Evolutionary conservation across 2,888 invertebrate genomes (phyloP).

Genomic region (Xylocampa areola): DNA sequence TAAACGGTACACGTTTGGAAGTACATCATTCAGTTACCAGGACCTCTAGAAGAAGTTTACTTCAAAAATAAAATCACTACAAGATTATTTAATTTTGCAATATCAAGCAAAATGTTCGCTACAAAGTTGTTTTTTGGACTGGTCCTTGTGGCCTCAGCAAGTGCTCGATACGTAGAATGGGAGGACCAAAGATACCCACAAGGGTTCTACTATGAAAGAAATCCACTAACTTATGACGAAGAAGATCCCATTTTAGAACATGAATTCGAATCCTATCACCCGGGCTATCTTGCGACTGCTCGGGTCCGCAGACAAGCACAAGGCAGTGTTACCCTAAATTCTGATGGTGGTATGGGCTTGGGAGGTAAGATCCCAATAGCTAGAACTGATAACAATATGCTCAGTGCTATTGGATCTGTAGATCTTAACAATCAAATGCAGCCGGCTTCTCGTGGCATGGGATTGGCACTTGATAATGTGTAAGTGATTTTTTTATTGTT

Average conservation of each 20-base stretch:
- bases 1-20: background rate
- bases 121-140: slow-evolving; percentile 2
- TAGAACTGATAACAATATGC: slow-evolving; percentile 43
- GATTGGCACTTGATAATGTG: slow-evolving; percentile 46
- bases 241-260: slow-evolving; percentile 5
- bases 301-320: slow-evolving; percentile 44
- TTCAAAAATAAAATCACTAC: no score
- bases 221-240: slow-evolving; percentile 14
- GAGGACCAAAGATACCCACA: background rate
- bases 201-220: background rate
- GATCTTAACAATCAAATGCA: slow-evolving; percentile 21
- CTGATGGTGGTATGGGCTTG: slow-evolving; percentile 41
- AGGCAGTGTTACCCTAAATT: slow-evolving; percentile 31
- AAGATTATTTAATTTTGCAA: background rate
- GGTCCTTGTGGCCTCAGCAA: slow-evolving; percentile 1
- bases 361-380: slow-evolving; percentile 43
- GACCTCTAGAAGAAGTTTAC: background rate
- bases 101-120: slow-evolving; percentile 18
- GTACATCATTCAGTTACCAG: slow-evolving; percentile 3
- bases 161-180: background rate
- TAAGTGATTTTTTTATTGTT: slow-evolving; percentile 43
- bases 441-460: slow-evolving; percentile 27
- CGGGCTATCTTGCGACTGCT: background rate
- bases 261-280: slow-evolving; percentile 1
- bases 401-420: slow-evolving; percentile 48